Conservation (phyloP, 92 coral and sea anemone genomes). For the Siderastrea siderea region DNA sequence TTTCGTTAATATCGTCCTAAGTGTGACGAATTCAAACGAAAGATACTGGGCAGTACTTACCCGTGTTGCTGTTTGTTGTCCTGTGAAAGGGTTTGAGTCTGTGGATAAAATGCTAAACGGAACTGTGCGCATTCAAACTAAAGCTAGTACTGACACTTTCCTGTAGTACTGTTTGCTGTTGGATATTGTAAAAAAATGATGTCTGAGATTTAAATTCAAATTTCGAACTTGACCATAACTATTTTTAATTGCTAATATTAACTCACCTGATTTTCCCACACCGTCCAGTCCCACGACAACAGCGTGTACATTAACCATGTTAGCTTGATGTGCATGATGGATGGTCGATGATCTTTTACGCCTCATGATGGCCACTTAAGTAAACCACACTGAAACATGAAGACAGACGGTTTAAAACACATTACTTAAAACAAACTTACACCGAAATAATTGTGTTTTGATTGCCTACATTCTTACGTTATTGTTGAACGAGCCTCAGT, state of each 20-base stretch:
- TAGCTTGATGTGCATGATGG: constrained; percentile 14
- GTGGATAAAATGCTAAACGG: no score
- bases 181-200: neutral
- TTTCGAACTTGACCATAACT: no score
- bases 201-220: no score
- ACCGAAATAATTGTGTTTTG: neutral
- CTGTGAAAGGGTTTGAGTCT: no score
- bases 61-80: no score
- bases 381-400: neutral
- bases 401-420: neutral
- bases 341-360: constrained; percentile 22
- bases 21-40: no score
- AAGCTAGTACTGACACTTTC: no score
- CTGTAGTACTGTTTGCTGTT: neutral
- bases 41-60: no score
- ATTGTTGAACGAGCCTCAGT: neutral
- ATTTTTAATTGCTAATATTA: neutral
- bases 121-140: no score
- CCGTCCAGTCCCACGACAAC: constrained; percentile 84
- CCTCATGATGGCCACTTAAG: constrained; percentile 11
- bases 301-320: constrained; percentile 51
- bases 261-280: constrained; percentile 88
- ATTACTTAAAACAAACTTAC: neutral
- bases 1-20: no score
- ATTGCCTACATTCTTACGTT: neutral